These are phyloP conservation scores for Pissodes strobi DNA, from an alignment of 1,140 invertebrate species.

Conservation along the genomic window DNA sequence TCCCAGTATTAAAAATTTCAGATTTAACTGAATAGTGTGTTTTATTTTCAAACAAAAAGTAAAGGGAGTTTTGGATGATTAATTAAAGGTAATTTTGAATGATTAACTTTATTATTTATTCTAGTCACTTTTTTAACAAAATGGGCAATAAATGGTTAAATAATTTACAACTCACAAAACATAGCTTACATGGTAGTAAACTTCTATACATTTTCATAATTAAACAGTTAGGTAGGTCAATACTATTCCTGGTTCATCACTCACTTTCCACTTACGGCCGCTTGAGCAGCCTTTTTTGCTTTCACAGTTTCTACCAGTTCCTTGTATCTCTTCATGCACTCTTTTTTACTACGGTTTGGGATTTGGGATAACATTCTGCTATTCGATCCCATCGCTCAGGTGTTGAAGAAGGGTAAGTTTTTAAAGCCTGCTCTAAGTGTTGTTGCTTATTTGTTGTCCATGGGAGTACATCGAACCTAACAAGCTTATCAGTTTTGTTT, in stretches of 20 bases:
- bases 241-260: not conserved
- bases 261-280: conserved; percentile 57
- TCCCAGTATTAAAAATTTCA: too few species aligned
- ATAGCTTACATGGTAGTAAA: not conserved
- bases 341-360: conserved; percentile 91
- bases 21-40: too few species aligned
- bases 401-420: conserved; percentile 85
- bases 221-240: too few species aligned
- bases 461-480: conserved; percentile 53
- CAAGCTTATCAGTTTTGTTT: conserved; percentile 17
- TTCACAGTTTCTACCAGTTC: conserved; percentile 93
- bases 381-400: conserved; percentile 95
- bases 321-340: conserved; percentile 96
- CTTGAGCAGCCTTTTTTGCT: conserved; percentile 86
- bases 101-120: too few species aligned
- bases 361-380: conserved; percentile 86
- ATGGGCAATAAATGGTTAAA: conserved; percentile 7
- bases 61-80: too few species aligned
- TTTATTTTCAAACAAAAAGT: too few species aligned
- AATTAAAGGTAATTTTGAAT: too few species aligned
- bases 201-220: too few species aligned
- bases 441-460: conserved; percentile 96
- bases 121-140: conserved; percentile 1
- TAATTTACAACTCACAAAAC: conserved; percentile 4
- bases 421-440: conserved; percentile 92